Percentiles rank a stretch among this genome's conserved stretches.
Evolutionary conservation across 2,797 vertebrate species (phyloP).

Genomic region (Erethizon dorsatum): DNA sequence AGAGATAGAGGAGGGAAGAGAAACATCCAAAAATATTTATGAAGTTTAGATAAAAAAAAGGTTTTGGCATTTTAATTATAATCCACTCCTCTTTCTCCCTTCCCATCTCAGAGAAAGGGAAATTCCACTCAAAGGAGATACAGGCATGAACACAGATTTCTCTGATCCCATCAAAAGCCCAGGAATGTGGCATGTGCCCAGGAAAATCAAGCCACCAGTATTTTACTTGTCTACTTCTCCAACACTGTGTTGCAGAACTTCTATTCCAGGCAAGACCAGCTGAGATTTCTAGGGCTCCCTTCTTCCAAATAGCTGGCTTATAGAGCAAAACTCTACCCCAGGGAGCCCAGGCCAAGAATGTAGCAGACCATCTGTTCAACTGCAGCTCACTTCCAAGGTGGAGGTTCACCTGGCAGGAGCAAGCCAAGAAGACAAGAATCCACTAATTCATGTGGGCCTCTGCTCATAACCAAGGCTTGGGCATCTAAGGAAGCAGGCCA

Average conservation of each 20-base stretch:
- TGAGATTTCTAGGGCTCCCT: neutral
- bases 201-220: neutral
- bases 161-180: neutral
- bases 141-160: neutral
- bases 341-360: neutral
- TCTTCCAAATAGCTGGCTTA: neutral
- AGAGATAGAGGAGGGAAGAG: neutral
- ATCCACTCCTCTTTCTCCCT: accelerated
- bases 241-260: neutral
- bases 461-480: neutral
- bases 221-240: neutral
- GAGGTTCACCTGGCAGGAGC: neutral
- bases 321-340: neutral
- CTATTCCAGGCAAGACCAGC: neutral
- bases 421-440: neutral
- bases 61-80: neutral
- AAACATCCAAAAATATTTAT: neutral
- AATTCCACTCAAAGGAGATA: too few relatives aligned
- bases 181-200: neutral
- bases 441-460: neutral
- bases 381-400: neutral
- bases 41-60: neutral
- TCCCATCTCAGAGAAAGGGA: neutral
- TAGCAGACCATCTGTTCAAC: neutral
- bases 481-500: accelerated